Conservation (phyloP, 2,888 invertebrate species). For the Nowickia ferox region DNA sequence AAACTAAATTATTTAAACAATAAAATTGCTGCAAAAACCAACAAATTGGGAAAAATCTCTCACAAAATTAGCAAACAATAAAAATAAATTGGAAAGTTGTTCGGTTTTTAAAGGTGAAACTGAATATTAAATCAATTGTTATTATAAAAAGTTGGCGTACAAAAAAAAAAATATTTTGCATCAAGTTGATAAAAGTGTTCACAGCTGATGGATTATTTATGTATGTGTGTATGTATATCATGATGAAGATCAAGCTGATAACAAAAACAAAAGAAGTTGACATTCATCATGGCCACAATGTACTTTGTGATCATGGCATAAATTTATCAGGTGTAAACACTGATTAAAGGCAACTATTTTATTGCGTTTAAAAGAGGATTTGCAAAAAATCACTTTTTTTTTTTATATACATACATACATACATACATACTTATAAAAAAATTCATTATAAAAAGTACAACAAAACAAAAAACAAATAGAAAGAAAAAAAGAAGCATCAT, state of each 20-base stretch:
- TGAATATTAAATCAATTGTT: background rate
- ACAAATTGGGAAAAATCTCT: conserved; percentile 30
- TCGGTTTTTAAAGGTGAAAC: background rate
- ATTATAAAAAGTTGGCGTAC: background rate
- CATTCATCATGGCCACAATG: too few relatives aligned
- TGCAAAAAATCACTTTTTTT: too few relatives aligned
- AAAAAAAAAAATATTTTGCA: background rate
- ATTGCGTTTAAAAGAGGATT: too few relatives aligned
- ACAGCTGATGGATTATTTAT: background rate
- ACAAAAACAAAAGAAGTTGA: too few relatives aligned
- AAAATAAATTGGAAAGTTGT: conserved; percentile 37
- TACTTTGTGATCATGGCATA: too few relatives aligned
- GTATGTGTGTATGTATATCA: background rate
- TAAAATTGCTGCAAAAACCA: conserved; percentile 29
- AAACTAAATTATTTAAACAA: background rate
- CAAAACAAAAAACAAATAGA: background rate
- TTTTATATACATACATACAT: too few relatives aligned
- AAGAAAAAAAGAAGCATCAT: conserved; percentile 19
- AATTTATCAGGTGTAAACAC: too few relatives aligned
- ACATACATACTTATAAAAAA: background rate
- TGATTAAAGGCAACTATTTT: too few relatives aligned
- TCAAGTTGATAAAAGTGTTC: background rate
- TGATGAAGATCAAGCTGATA: background rate
- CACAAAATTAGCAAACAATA: conserved; percentile 60
- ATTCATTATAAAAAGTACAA: background rate